phyloP scores from a whole-genome alignment of 1,140 invertebrate genomes.

The Magallana ariakensis region DNA sequence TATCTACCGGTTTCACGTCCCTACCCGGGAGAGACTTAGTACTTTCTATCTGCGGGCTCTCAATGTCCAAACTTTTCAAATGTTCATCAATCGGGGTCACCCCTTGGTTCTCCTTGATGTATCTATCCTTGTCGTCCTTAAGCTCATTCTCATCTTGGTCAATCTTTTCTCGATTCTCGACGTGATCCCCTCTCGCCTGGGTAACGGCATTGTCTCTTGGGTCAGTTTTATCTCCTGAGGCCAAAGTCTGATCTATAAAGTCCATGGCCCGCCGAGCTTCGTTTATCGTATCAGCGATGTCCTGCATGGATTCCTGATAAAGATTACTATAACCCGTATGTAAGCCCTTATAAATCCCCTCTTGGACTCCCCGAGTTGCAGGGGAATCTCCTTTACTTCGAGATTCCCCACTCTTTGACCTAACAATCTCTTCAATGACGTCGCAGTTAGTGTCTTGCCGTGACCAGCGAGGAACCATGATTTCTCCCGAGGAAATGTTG shows the following conservation, averaged over 20 bases:
- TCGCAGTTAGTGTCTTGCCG: background rate
- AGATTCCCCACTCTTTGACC: background rate
- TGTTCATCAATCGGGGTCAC: background rate
- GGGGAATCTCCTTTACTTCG: background rate
- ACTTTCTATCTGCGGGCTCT: background rate
- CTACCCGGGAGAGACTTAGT: background rate
- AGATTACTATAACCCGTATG: constrained; percentile 1
- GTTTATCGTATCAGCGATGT: constrained; percentile 37
- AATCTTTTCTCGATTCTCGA: no score
- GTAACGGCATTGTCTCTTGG: background rate
- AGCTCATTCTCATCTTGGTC: background rate
- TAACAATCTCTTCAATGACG: background rate
- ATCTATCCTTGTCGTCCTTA: background rate
- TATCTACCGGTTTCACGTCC: background rate
- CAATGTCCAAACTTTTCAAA: constrained; percentile 17
- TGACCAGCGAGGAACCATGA: background rate
- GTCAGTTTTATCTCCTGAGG: background rate
- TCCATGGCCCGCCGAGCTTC: constrained; percentile 10
- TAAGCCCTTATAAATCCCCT: background rate
- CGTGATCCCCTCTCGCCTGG: background rate
- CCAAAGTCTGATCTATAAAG: constrained; percentile 31
- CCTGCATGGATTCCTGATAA: background rate
- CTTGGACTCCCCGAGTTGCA: background rate
- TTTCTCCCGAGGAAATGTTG: constrained; percentile 27
- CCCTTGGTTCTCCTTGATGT: background rate